phyloP scores from a whole-genome alignment of 1,140 invertebrate genomes.

The Panagrolaimus sp. region DNA sequence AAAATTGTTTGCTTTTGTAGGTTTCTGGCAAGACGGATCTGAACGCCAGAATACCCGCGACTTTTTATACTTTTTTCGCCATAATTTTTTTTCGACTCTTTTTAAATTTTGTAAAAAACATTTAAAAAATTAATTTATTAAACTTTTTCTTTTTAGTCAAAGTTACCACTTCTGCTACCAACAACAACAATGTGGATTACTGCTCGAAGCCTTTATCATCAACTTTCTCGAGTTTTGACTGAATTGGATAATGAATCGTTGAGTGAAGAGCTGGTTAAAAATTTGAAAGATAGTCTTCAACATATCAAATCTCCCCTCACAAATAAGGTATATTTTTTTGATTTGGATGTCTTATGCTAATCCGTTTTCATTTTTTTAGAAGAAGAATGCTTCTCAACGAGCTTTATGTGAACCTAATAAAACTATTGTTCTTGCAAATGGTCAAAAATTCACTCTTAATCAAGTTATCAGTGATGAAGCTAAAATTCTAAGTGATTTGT shows the following conservation, averaged over 20 bases:
- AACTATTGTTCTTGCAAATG: background rate
- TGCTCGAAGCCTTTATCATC: conserved; percentile 3
- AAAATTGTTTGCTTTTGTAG: background rate
- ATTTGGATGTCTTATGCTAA: background rate
- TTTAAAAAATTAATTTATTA: too few species aligned
- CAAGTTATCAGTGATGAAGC: conserved; percentile 14
- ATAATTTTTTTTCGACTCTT: background rate
- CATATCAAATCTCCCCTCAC: background rate
- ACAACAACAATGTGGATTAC: conserved; percentile 4
- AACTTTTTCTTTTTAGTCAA: background rate
- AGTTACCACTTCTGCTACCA: background rate
- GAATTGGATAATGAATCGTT: background rate
- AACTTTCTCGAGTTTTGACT: background rate
- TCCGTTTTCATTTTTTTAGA: background rate
- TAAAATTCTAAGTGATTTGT: conserved; percentile 19
- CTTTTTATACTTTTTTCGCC: background rate
- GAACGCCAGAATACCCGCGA: background rate
- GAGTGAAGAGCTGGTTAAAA: background rate
- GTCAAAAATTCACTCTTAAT: background rate
- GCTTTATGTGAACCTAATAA: background rate
- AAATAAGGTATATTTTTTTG: background rate
- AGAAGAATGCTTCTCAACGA: conserved; percentile 2
- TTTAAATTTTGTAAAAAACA: background rate
- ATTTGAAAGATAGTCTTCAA: background rate
- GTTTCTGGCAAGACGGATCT: background rate